A percentile compares a stretch with the other conserved stretches of the same genome.
phyloP scores from a whole-genome alignment of 2,888 invertebrate species.

The Nephrocerus scutellatus region DNA sequence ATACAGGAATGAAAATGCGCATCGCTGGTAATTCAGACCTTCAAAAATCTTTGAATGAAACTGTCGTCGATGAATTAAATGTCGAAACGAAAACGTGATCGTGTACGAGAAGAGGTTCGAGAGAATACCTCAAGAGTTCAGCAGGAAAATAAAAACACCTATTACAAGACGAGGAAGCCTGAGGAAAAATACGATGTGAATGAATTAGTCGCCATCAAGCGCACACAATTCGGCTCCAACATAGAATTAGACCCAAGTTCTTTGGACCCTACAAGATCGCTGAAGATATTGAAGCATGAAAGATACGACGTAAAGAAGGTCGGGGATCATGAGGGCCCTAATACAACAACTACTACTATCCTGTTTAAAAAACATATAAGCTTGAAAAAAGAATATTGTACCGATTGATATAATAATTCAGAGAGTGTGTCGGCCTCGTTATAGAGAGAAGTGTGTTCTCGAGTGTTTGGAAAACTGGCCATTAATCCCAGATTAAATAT shows the following conservation, averaged over 20 bases:
- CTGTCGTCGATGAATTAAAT: background rate
- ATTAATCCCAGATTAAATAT: too few relatives aligned
- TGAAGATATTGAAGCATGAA: background rate
- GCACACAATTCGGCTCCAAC: slow-evolving; percentile 14
- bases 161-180: background rate
- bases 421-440: too few relatives aligned
- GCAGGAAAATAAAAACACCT: slow-evolving; percentile 4
- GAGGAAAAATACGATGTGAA: slow-evolving; percentile 4
- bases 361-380: too few relatives aligned
- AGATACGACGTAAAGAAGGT: slow-evolving; percentile 13
- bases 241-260: slow-evolving; percentile 12
- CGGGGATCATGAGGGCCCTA: slow-evolving; percentile 13
- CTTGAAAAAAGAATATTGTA: too few relatives aligned
- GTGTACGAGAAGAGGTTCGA: slow-evolving; percentile 5
- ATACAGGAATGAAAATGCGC: too few relatives aligned
- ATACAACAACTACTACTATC: slow-evolving; percentile 8
- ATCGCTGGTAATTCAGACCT: too few relatives aligned
- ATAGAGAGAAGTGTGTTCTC: too few relatives aligned
- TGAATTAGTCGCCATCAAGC: slow-evolving; percentile 15
- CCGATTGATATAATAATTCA: too few relatives aligned
- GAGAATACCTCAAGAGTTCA: slow-evolving; percentile 5
- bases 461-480: too few relatives aligned
- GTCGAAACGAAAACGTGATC: background rate
- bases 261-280: slow-evolving; percentile 13
- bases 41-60: too few relatives aligned